These are phyloP conservation scores for Plectropomus leopardus DNA, from an alignment of 2,113 vertebrate species.

Conservation along the genomic window DNA sequence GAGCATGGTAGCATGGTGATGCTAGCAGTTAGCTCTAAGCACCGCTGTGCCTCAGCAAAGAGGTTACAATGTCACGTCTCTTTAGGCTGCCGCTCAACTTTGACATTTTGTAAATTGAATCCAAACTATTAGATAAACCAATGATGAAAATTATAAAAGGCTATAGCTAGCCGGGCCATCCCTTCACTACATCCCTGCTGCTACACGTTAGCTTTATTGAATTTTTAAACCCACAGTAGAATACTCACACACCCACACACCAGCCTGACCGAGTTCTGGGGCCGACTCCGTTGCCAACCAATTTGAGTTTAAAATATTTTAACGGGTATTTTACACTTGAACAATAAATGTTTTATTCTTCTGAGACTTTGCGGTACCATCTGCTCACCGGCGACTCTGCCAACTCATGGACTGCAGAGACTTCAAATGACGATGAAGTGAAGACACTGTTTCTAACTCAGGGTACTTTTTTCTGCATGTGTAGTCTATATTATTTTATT, in stretches of 20 bases:
- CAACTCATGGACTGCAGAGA: slow-evolving; percentile 30
- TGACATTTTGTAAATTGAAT: not conserved
- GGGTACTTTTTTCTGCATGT: not conserved
- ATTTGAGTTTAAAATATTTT: slow-evolving; percentile 48
- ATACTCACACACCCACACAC: not conserved
- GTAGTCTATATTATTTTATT: not conserved
- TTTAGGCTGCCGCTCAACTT: not conserved
- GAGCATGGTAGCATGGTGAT: too few relatives aligned
- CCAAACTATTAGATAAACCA: not conserved
- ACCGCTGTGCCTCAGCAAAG: too few relatives aligned
- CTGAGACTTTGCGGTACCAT: slow-evolving; percentile 50
- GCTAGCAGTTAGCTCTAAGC: too few relatives aligned
- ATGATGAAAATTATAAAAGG: not conserved
- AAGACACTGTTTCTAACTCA: slow-evolving; percentile 16
- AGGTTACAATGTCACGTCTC: too few relatives aligned
- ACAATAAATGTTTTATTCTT: slow-evolving; percentile 45
- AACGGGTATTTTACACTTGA: slow-evolving; percentile 57
- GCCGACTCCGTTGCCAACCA: slow-evolving; percentile 11
- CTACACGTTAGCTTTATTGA: not conserved
- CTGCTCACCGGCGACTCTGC: slow-evolving; percentile 52
- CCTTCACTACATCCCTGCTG: not conserved
- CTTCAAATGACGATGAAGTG: not conserved
- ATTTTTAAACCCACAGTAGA: not conserved
- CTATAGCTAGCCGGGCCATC: not conserved
- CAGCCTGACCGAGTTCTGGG: slow-evolving; percentile 14